Conservation (phyloP, 2,113 vertebrate species). For the Rattus norvegicus region GRCr8 NC_086026.1:131638001-131638500, state of each 20-base stretch:
- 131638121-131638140: not conserved
- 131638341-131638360: not conserved
- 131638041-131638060: not conserved
- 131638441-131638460: not conserved
- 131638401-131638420: not conserved
- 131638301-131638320: not conserved
- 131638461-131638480: not conserved
- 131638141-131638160: not conserved
- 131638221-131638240: not conserved
- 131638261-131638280: not conserved
- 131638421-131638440: not conserved
- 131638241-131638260: not conserved
- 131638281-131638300: conserved; percentile 14
- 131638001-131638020: not conserved
- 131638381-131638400: not conserved
- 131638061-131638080: not conserved
- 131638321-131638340: conserved; percentile 30
- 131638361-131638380: not conserved
- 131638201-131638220: not conserved
- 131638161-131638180: not conserved
- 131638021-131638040: too few species aligned
- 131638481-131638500: not conserved
- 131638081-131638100: not conserved
- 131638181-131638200: not conserved
- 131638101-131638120: not conserved